These are phyloP conservation scores for Rhizomys pruinosus DNA, from an alignment of 2,113 vertebrate species.

Conservation along the genomic window DNA sequence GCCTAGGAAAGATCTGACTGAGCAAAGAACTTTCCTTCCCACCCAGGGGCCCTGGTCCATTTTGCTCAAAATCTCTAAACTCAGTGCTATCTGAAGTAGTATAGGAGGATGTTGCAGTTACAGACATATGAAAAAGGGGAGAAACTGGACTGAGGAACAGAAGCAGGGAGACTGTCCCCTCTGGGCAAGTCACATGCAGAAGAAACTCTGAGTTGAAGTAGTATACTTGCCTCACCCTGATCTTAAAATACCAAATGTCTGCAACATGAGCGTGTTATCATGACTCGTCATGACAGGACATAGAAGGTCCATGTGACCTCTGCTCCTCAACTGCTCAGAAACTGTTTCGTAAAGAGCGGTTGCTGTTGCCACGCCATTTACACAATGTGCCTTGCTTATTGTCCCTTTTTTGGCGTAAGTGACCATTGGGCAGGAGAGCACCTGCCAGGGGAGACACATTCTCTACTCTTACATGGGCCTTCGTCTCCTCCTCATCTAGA, in stretches of 20 bases:
- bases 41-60: neutral
- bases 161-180: neutral
- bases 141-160: neutral
- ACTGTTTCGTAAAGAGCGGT: neutral
- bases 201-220: neutral
- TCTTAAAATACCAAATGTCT: neutral
- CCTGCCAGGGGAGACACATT: neutral
- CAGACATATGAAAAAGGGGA: neutral
- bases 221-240: neutral
- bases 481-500: neutral
- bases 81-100: neutral
- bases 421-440: neutral
- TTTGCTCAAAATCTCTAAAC: conserved; percentile 9
- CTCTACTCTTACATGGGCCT: neutral
- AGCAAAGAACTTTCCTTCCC: neutral
- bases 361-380: neutral
- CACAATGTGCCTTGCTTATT: accelerated
- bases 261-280: neutral
- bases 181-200: neutral
- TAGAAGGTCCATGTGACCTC: accelerated
- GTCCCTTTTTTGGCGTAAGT: neutral
- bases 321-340: neutral
- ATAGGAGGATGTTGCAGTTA: neutral
- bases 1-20: neutral
- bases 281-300: neutral